Evolutionary conservation across 2,797 vertebrate species (phyloP).

Genomic region (Malurus leucopterus): DNA sequence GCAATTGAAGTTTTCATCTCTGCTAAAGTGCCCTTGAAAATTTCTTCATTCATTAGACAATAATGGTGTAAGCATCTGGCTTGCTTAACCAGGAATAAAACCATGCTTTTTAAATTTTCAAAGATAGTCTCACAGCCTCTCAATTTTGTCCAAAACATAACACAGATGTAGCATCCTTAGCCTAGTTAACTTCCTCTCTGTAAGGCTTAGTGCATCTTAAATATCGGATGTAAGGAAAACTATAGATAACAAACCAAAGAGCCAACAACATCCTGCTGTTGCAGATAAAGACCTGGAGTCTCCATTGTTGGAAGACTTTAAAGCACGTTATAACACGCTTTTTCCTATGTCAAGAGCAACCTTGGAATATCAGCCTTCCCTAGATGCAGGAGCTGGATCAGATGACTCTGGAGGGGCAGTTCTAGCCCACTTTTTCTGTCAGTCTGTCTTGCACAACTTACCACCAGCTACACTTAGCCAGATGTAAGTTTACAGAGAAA

Average conservation of each 20-base stretch:
- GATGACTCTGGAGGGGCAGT: neutral
- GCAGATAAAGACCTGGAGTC: neutral
- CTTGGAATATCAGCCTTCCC: neutral
- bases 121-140: neutral
- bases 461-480: neutral
- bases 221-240: neutral
- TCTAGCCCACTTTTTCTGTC: neutral
- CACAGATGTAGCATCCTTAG: neutral
- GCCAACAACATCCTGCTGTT: neutral
- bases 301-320: neutral
- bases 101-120: neutral
- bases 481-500: neutral
- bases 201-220: neutral
- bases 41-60: neutral
- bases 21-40: neutral
- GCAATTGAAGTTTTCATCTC: neutral
- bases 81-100: constrained; percentile 17
- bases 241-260: neutral
- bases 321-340: neutral
- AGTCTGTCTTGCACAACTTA: neutral
- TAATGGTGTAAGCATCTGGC: neutral
- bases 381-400: neutral
- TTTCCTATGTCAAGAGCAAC: neutral
- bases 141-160: neutral
- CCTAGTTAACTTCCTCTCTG: neutral